Evolutionary conservation across 2,113 vertebrate species (phyloP).

Genomic region (Zosterops hypoxanthus): DNA sequence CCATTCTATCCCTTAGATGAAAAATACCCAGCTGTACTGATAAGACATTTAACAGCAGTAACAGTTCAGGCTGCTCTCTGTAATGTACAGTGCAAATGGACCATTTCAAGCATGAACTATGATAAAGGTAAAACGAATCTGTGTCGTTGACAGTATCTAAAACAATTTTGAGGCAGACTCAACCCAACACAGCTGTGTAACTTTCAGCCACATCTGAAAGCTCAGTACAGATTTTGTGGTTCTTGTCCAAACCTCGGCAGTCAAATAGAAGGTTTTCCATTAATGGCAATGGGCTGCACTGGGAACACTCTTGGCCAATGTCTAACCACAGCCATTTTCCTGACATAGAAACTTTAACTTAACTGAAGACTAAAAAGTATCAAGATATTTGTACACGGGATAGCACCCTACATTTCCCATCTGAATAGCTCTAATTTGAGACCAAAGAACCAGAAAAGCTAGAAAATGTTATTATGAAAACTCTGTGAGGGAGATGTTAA

Average conservation of each 20-base stretch:
- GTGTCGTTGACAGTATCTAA: accelerated
- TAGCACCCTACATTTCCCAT: not conserved
- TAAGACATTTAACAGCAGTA: not conserved
- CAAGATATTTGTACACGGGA: not conserved
- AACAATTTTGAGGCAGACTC: not conserved
- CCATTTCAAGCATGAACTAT: not conserved
- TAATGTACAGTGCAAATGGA: not conserved
- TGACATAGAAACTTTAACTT: not conserved
- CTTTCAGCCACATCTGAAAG: not conserved
- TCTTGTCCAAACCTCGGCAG: not conserved
- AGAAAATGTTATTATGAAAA: not conserved
- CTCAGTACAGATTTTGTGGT: not conserved
- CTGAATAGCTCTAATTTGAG: not conserved
- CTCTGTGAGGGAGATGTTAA: not conserved
- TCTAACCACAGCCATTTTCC: not conserved
- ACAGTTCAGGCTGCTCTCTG: not conserved
- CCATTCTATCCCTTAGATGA: not conserved
- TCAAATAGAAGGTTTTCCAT: not conserved
- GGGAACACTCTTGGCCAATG: not conserved
- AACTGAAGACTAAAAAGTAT: not conserved
- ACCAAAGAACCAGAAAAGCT: not conserved
- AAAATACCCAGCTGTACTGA: not conserved
- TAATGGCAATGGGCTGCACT: not conserved
- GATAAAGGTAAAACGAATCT: not conserved
- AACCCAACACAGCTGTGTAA: not conserved